A percentile compares a stretch with the other conserved stretches of the same genome.
Evolutionary conservation across 1,140 invertebrate genomes (phyloP).

Genomic region (Drosophila varians): DNA sequence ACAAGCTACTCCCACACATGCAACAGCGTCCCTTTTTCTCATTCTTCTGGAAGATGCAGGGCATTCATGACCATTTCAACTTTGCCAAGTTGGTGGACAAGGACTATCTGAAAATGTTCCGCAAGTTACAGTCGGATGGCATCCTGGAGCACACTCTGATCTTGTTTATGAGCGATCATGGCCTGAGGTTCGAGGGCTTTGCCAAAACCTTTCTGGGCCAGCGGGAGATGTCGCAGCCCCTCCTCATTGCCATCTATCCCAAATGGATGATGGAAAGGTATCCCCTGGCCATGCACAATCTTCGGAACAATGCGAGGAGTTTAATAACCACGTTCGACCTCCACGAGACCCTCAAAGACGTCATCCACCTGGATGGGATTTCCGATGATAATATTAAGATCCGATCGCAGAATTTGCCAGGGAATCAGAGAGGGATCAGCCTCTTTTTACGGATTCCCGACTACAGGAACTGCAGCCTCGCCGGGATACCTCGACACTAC

Average conservation of each 20-base stretch:
- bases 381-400: constrained; percentile 42
- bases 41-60: constrained; percentile 7
- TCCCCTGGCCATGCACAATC: constrained; percentile 84
- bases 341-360: constrained; percentile 87
- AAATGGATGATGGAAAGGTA: constrained; percentile 3
- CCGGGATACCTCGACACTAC: constrained; percentile 69
- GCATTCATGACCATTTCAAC: background rate
- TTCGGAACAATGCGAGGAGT: constrained; percentile 88
- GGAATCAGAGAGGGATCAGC: constrained; percentile 87
- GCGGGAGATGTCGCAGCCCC: constrained; percentile 16
- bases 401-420: constrained; percentile 17
- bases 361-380: constrained; percentile 84
- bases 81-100: constrained; percentile 6
- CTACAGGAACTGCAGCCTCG: constrained; percentile 88
- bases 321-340: constrained; percentile 93
- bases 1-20: constrained; percentile 15
- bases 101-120: background rate
- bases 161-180: constrained; percentile 14
- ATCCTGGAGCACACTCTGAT: constrained; percentile 14
- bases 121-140: background rate
- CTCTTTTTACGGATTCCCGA: constrained; percentile 88
- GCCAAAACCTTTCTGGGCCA: background rate
- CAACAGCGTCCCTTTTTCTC: constrained; percentile 2
- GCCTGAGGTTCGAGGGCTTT: background rate
- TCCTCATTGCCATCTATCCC: constrained; percentile 17